Percentiles rank a stretch among this genome's conserved stretches.
Evolutionary conservation across 2,888 invertebrate genomes (phyloP).

Genomic region (Byasa hedistus): DNA sequence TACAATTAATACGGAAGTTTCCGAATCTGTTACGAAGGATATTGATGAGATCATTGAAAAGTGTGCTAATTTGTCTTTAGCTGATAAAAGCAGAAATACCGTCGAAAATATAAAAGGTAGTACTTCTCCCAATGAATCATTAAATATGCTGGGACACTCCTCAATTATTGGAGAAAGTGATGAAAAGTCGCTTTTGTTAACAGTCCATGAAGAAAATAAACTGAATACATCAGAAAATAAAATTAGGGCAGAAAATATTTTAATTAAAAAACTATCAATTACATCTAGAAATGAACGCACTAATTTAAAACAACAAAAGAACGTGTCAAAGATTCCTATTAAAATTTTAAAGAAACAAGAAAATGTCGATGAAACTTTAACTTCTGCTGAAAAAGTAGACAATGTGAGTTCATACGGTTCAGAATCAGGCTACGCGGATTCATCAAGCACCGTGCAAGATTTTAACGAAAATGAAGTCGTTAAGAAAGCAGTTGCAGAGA

Average conservation of each 20-base stretch:
- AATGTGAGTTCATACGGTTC: slow-evolving; percentile 52
- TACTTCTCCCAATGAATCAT: not conserved
- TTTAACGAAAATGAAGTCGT: slow-evolving; percentile 41
- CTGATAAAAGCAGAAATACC: slow-evolving; percentile 7
- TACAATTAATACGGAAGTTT: not conserved
- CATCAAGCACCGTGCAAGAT: slow-evolving; percentile 46
- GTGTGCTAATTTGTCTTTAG: slow-evolving; percentile 19
- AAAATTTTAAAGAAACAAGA: slow-evolving; percentile 12
- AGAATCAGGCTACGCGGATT: slow-evolving; percentile 58
- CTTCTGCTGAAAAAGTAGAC: slow-evolving; percentile 43
- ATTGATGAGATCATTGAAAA: slow-evolving; percentile 24
- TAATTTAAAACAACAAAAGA: slow-evolving; percentile 1
- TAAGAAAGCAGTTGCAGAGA: slow-evolving; percentile 34
- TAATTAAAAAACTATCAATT: not conserved
- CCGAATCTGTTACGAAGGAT: slow-evolving; percentile 15
- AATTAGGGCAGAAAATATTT: not conserved
- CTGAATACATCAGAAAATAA: not conserved
- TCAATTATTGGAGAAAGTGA: not conserved
- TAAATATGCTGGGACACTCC: slow-evolving; percentile 1
- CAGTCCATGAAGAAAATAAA: not conserved
- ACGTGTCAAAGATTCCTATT: not conserved
- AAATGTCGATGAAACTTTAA: slow-evolving; percentile 18
- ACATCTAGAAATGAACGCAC: not conserved
- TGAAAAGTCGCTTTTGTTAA: not conserved
- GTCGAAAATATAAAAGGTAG: not conserved